phyloP scores from a whole-genome alignment of 1,140 invertebrate genomes.

The Drosophila navojoa region DNA sequence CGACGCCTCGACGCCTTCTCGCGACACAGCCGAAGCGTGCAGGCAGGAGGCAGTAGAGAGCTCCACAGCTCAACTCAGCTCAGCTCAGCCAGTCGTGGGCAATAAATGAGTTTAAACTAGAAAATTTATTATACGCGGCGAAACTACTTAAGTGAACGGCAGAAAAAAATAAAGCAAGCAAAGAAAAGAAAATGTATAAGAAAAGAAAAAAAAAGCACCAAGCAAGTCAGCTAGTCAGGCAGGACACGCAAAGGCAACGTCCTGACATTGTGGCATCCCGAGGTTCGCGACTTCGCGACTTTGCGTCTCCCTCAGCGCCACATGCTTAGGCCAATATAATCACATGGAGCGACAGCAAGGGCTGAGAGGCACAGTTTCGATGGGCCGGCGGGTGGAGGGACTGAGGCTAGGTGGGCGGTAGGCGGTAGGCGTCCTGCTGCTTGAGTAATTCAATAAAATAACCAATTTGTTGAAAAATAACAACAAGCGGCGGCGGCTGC shows the following conservation, averaged over 20 bases:
- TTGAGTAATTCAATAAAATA: slow-evolving; percentile 82
- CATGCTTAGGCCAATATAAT: slow-evolving; percentile 75
- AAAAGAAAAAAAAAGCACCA: background rate
- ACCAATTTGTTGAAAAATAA: slow-evolving; percentile 79
- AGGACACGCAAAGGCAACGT: slow-evolving; percentile 65
- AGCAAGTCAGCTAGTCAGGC: background rate
- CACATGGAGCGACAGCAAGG: slow-evolving; percentile 39
- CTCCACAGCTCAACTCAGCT: background rate
- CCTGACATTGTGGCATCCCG: slow-evolving; percentile 44
- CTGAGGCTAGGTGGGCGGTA: background rate
- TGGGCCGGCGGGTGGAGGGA: too few species aligned
- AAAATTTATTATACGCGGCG: slow-evolving; percentile 79
- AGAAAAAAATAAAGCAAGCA: background rate
- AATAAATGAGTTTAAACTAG: slow-evolving; percentile 82
- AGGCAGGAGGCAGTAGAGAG: background rate
- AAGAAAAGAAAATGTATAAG: background rate
- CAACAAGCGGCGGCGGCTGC: slow-evolving; percentile 41
- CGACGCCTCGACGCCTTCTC: slow-evolving; percentile 10
- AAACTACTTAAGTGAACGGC: slow-evolving; percentile 70
- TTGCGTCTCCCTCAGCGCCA: slow-evolving; percentile 21
- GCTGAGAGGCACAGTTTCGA: slow-evolving; percentile 14
- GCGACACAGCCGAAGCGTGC: background rate
- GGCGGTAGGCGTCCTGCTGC: slow-evolving; percentile 58
- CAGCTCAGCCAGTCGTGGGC: slow-evolving; percentile 40
- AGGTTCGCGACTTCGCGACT: slow-evolving; percentile 39